phyloP scores from a whole-genome alignment of 1,140 invertebrate genomes.

The Nephila pilipes region DNA sequence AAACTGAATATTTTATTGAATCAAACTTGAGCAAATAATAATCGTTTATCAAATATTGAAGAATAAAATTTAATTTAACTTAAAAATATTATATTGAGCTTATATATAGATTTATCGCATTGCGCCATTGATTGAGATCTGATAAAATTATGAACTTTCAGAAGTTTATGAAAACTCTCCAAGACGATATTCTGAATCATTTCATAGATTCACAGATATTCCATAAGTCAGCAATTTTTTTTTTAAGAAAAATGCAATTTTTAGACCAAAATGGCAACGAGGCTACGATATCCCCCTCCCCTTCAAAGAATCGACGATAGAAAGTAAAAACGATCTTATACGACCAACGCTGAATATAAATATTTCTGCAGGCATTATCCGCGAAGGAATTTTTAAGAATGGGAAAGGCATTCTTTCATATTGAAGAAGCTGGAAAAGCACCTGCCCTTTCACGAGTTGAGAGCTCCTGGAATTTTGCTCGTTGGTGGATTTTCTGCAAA shows the following conservation, averaged over 20 bases:
- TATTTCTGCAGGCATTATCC: conserved; percentile 18
- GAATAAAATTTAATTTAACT: too few relatives aligned
- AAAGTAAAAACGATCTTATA: background rate
- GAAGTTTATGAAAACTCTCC: too few relatives aligned
- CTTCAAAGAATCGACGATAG: background rate
- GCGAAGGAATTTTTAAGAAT: background rate
- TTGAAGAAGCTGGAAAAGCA: background rate
- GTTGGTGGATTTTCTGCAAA: background rate
- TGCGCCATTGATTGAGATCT: too few relatives aligned
- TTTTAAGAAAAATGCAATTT: background rate
- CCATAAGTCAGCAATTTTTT: background rate
- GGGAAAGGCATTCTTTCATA: background rate
- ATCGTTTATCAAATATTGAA: too few relatives aligned
- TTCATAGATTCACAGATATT: too few relatives aligned
- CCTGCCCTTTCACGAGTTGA: background rate
- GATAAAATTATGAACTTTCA: too few relatives aligned
- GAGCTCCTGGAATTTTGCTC: background rate
- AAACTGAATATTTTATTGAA: too few relatives aligned
- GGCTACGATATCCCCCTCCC: background rate
- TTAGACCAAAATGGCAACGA: background rate
- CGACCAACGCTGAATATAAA: conserved; percentile 3
- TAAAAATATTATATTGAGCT: too few relatives aligned
- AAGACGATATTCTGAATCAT: too few relatives aligned
- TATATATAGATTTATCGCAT: too few relatives aligned
- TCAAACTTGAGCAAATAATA: too few relatives aligned